Evolutionary conservation across 2,113 vertebrate species (phyloP).

Genomic region (Stigmatopora nigra): DNA sequence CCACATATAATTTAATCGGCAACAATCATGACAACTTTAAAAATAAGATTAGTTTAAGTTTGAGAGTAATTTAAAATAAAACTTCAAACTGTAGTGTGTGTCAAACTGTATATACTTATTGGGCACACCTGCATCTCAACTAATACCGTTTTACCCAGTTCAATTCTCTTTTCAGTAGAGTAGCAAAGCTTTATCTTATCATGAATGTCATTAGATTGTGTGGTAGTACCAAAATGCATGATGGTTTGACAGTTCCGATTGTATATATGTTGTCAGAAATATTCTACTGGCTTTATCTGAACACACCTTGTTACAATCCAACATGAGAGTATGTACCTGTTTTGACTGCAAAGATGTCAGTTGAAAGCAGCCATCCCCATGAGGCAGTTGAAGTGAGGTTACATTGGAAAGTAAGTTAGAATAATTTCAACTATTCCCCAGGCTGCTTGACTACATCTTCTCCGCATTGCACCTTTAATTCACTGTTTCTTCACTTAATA

Average conservation of each 20-base stretch:
- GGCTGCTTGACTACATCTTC: not conserved
- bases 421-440: slow-evolving; percentile 9
- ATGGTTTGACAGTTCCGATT: not conserved
- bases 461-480: not conserved
- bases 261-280: not conserved
- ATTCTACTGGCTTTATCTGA: slow-evolving; percentile 4
- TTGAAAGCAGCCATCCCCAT: slow-evolving; percentile 85
- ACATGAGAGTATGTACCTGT: slow-evolving; percentile 74
- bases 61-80: not conserved
- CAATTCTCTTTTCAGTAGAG: not conserved
- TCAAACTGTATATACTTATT: not conserved
- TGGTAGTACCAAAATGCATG: not conserved
- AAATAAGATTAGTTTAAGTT: not conserved
- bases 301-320: slow-evolving; percentile 5
- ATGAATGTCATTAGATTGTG: not conserved
- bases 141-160: not conserved
- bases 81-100: not conserved
- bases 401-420: slow-evolving; percentile 75
- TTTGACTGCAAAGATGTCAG: slow-evolving; percentile 79
- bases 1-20: not conserved
- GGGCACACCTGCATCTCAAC: not conserved
- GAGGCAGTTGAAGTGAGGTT: slow-evolving; percentile 79
- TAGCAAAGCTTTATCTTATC: not conserved
- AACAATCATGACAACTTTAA: not conserved
- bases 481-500: not conserved